Conservation (phyloP, 2,797 vertebrate genomes). For the Mionectes olivaceus region DNA sequence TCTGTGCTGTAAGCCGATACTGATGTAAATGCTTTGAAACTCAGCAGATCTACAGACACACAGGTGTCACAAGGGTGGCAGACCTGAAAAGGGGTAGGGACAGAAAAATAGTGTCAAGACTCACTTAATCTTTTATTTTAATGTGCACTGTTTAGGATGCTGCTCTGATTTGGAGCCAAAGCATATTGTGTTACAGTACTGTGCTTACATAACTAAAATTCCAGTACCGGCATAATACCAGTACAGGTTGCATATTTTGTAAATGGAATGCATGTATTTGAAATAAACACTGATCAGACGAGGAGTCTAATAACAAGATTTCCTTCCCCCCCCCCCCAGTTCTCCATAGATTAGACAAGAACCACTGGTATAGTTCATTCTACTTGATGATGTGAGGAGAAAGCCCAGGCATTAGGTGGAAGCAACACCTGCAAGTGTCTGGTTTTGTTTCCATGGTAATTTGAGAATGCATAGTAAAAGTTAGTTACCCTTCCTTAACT, state of each 20-base stretch:
- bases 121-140: not conserved
- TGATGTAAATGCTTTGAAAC: not conserved
- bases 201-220: not conserved
- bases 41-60: not conserved
- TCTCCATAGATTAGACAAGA: not conserved
- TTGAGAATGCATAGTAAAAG: not conserved
- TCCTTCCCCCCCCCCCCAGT: rapidly evolving
- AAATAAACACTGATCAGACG: not conserved
- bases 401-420: no score
- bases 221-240: no score
- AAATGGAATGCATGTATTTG: not conserved
- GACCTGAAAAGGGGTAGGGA: not conserved
- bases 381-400: rapidly evolving
- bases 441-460: not conserved
- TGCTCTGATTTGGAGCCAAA: not conserved
- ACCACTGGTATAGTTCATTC: not conserved
- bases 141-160: no score
- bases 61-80: not conserved
- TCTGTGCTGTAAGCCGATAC: not conserved
- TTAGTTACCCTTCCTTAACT: not conserved
- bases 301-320: not conserved
- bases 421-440: not conserved
- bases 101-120: not conserved
- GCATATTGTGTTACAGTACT: rapidly evolving
- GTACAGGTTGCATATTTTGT: not conserved